These are phyloP conservation scores for Tigriopus japonicus DNA, from an alignment of 1,140 invertebrate species.

Conservation along the genomic window DNA sequence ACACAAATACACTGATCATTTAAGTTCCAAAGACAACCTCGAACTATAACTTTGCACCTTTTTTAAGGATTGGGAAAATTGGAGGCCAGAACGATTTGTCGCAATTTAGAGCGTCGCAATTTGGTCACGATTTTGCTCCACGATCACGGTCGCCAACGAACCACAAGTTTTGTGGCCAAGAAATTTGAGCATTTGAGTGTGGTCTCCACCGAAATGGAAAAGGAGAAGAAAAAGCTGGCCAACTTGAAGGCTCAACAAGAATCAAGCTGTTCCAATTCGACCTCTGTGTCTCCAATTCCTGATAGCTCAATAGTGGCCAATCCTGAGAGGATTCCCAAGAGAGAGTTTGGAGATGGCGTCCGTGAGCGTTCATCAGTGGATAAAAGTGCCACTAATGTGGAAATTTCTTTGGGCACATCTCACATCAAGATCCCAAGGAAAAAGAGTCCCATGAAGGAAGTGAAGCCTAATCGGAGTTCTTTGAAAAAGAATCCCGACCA, in stretches of 20 bases:
- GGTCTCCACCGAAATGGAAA: constrained; percentile 18
- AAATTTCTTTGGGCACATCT: background rate
- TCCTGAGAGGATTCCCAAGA: too few species aligned
- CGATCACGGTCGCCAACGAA: constrained; percentile 35
- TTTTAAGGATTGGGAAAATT: constrained; percentile 26
- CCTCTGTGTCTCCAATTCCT: too few species aligned
- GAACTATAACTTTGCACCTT: too few species aligned
- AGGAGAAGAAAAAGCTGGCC: constrained; percentile 17
- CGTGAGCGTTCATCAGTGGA: too few species aligned
- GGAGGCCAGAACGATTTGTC: constrained; percentile 29
- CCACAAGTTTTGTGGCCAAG: constrained; percentile 19
- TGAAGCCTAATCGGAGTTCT: constrained; percentile 15
- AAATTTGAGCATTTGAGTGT: constrained; percentile 15
- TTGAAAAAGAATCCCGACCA: constrained; percentile 19
- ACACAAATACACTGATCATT: too few species aligned
- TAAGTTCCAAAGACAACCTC: too few species aligned
- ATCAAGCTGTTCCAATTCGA: too few species aligned
- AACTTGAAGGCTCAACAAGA: background rate
- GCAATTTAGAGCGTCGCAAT: constrained; percentile 28
- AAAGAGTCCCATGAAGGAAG: constrained; percentile 14
- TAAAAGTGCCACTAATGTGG: too few species aligned
- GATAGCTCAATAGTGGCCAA: too few species aligned
- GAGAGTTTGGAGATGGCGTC: too few species aligned
- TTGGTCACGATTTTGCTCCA: constrained; percentile 31
- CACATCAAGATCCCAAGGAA: constrained; percentile 12